A percentile compares a stretch with the other conserved stretches of the same genome.
These are phyloP conservation scores for Drosophila obscura DNA, from an alignment of 1,140 invertebrate species.

Conservation along the genomic window DNA sequence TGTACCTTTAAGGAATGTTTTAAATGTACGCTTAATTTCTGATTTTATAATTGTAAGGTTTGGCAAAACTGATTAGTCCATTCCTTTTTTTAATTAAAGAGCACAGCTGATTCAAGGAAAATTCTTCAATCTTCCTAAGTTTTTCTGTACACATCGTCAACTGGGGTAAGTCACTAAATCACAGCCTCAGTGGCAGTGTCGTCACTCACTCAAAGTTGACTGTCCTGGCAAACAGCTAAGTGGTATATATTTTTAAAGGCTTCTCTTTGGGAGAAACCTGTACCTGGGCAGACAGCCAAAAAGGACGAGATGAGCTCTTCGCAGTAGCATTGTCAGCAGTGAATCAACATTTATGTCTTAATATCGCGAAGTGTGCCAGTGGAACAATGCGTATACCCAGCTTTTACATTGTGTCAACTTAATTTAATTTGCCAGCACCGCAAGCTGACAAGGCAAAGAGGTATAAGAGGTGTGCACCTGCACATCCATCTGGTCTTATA, in stretches of 20 bases:
- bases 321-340: slow-evolving; percentile 28
- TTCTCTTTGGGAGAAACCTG: slow-evolving; percentile 9
- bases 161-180: slow-evolving; percentile 8
- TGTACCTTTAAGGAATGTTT: no score
- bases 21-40: background rate
- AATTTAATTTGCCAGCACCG: slow-evolving; percentile 47
- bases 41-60: no score
- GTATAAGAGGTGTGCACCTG: slow-evolving; percentile 6
- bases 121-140: no score
- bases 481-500: slow-evolving; percentile 6
- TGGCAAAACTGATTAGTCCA: no score
- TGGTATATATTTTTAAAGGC: slow-evolving; percentile 23
- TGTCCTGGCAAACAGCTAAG: slow-evolving; percentile 18
- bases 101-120: no score
- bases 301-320: slow-evolving; percentile 13
- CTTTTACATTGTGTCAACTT: slow-evolving; percentile 46
- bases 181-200: slow-evolving; percentile 7
- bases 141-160: slow-evolving; percentile 14
- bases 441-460: slow-evolving; percentile 38
- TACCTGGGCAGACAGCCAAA: background rate
- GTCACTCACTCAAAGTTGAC: slow-evolving; percentile 14
- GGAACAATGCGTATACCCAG: slow-evolving; percentile 23
- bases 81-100: no score
- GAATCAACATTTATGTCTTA: slow-evolving; percentile 42
- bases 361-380: slow-evolving; percentile 31